Evolutionary conservation across 2,113 vertebrate genomes (phyloP), one percentile per base, ranked within the genome.

Genomic region (Anguilla rostrata): DNA sequence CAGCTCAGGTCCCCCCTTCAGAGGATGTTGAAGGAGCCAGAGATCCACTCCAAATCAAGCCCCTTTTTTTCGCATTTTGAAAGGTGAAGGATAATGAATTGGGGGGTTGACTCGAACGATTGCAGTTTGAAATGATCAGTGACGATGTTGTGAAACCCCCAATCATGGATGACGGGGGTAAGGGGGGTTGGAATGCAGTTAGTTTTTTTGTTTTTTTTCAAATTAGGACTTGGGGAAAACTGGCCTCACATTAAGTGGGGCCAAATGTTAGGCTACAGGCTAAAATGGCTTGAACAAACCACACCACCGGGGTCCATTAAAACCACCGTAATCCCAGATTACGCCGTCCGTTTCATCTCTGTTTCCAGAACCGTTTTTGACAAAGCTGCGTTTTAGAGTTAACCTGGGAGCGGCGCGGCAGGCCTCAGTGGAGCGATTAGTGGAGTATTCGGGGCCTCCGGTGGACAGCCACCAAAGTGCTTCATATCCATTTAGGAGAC

Each of bases 301-400:
- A 34, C 12, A 9, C 26, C 11, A 29, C 71, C 22, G n/a, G 71
- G 9, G 12, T 39, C 75, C 11, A 15, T n/a, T 53, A 14, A 81
- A 84, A 53, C 56, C 53, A 2, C 57, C 60, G 39, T 84, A 87
- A 87, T 84, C 78, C 78, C 0, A 2, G 86, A 87, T 87, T 84
- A 80, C 14, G 22, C 46, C 3, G 5, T 2, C 39, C 18, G 34
- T 39, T n/a, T 34, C 41, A 56, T 39, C 82, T 57, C 8, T 39
- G 29, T 53, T 79, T 34, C 22, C 22, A 56, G 26, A 85, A 56
- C 56, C 46, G 18, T 49, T 85, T 46, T 16, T 78, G 41, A 46
- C 26, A 53, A 75, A 43, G 60, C 22, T 16, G 29, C 39, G 7
- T 46, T 41, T 75, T 34, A 6, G 11, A 29, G 26, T 9, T 75